These are phyloP conservation scores for Entomobrya proxima DNA, from an alignment of 2,888 invertebrate genomes.

Conservation along the genomic window DNA sequence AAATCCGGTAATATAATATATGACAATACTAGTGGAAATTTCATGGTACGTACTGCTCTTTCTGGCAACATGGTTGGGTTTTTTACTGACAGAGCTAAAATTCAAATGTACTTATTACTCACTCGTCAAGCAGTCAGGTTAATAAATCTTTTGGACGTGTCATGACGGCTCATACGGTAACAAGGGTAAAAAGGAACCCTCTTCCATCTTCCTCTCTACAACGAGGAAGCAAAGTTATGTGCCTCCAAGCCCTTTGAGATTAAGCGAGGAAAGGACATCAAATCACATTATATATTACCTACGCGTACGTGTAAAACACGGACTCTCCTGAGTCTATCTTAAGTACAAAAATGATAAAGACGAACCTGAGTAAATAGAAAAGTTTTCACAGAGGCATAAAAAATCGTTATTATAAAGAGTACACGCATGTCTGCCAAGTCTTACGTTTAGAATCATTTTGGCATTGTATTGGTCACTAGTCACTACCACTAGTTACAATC, in stretches of 20 bases:
- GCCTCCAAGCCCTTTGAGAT: neutral
- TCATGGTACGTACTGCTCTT: too few species aligned
- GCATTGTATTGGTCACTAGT: too few species aligned
- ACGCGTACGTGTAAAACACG: too few species aligned
- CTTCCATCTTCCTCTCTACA: neutral
- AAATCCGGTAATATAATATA: too few species aligned
- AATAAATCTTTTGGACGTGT: constrained; percentile 44
- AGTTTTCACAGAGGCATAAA: too few species aligned
- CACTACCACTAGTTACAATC: too few species aligned
- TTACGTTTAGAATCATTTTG: neutral
- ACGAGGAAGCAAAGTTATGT: neutral
- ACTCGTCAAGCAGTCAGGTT: constrained; percentile 45
- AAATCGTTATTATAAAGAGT: neutral
- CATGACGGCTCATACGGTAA: neutral
- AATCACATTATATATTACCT: neutral
- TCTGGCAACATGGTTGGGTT: neutral
- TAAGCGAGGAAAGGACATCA: neutral
- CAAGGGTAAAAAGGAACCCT: neutral
- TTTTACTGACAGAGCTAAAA: too few species aligned
- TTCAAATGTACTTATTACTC: constrained; percentile 44
- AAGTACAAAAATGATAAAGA: neutral
- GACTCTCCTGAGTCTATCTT: neutral
- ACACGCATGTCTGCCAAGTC: neutral
- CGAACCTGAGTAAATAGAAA: neutral
- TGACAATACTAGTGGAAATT: too few species aligned